Evolutionary conservation across 2,113 vertebrate species (phyloP).

Genomic region (Lontra canadensis): DNA sequence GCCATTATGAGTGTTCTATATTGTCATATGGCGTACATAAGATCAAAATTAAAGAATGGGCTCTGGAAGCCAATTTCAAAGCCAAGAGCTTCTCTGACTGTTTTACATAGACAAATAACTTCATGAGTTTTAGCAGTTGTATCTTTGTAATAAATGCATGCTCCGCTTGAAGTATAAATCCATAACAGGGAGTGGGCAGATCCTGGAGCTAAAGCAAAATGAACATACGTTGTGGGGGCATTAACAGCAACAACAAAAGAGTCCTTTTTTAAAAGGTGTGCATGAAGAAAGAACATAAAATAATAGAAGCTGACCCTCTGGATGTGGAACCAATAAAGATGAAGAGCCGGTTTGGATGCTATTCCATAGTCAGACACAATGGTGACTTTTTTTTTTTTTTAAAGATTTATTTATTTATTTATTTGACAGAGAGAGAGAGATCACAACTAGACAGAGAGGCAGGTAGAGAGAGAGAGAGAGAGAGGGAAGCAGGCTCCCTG

Average conservation of each 20-base stretch:
- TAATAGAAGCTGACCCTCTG: not conserved
- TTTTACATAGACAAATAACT: not conserved
- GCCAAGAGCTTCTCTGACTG: not conserved
- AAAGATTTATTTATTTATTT: too few relatives aligned
- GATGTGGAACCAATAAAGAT: not conserved
- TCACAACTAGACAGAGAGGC: too few relatives aligned
- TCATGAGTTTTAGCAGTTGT: not conserved
- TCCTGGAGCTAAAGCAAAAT: not conserved
- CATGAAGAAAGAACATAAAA: not conserved
- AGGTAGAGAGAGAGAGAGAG: too few relatives aligned
- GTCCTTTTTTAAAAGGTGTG: not conserved
- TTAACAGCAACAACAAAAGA: not conserved
- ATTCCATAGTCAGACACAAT: not conserved
- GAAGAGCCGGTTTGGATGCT: not conserved
- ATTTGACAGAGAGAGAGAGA: too few relatives aligned
- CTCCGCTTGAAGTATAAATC: not conserved
- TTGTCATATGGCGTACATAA: not conserved
- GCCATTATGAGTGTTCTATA: not conserved
- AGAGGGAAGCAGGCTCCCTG: too few relatives aligned
- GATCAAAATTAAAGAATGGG: not conserved
- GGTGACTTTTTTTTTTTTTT: not conserved
- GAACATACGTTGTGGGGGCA: not conserved
- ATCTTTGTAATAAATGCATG: not conserved
- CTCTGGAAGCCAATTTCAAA: not conserved
- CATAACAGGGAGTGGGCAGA: not conserved